Evolutionary conservation across 2,797 vertebrate genomes (phyloP).

Genomic region (Uromys caudimaculatus): DNA sequence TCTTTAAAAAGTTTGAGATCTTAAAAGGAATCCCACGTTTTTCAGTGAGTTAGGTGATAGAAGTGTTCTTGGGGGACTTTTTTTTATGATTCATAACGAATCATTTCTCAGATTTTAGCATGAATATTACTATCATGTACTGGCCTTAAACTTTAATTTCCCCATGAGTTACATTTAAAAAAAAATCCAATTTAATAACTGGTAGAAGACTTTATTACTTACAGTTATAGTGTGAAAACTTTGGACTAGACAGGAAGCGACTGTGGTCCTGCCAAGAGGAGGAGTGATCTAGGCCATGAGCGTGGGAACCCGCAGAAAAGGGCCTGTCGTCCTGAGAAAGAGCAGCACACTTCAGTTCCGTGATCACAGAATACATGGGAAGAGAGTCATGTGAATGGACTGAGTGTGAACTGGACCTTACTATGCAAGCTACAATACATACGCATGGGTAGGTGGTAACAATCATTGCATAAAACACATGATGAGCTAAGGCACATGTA

Average conservation of each 20-base stretch:
- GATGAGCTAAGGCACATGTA: background rate
- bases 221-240: constrained; percentile 89
- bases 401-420: background rate
- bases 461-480: background rate
- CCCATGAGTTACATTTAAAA: constrained; percentile 54
- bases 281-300: constrained; percentile 86
- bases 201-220: constrained; percentile 86
- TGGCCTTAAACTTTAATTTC: constrained; percentile 50
- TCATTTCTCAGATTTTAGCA: constrained; percentile 24
- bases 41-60: constrained; percentile 21
- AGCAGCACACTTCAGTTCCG: background rate
- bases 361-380: background rate
- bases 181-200: constrained; percentile 64
- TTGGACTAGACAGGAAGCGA: constrained; percentile 88
- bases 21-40: background rate
- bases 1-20: background rate
- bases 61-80: background rate
- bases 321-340: constrained; percentile 90
- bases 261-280: constrained; percentile 86
- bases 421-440: background rate
- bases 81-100: constrained; percentile 47
- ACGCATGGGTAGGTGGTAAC: background rate
- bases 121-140: constrained; percentile 55
- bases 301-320: constrained; percentile 87
- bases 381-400: background rate